Evolutionary conservation across 2,888 invertebrate genomes (phyloP), one percentile per base, ranked within the genome.

Genomic region (Clistopyga incitator): DNA sequence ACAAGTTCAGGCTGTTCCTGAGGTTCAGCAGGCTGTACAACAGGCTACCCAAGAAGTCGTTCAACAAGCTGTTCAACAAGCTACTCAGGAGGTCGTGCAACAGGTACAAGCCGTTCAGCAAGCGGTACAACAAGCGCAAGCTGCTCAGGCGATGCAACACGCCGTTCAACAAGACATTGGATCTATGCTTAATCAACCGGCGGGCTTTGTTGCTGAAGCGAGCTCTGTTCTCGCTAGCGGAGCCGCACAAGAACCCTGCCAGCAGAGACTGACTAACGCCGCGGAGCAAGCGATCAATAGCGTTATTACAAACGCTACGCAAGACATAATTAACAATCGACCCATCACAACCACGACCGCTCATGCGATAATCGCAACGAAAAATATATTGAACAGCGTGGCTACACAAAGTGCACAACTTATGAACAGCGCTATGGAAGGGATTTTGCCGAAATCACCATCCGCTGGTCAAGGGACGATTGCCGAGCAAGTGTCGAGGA

Each of bases 291-390:
- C 93, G 2, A 93, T 93, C 45, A 93, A 90, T 70, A 90, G 88
- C 65, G 93, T 93, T 1, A 93, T 93, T 15, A 92, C 92, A 0
- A 92, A 92, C 23, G 93, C 93, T 4, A 93, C 93, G 0, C 91
- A 93, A 79, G 93, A 92, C 54, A 93, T 93, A 25, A 92, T 93
- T n/a, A 92, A 92, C 70, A 93, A 92, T 84, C 89, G 90, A 56
- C 91, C 92, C 4, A 92, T 92, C 64, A 90, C 89, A 0, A 93
- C 93, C 6, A 93, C 93, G 3, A 92, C 93, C 6, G 93, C 93
- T n/a, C 93, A 93, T 29, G 93, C 93, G 0, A 93, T 93, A 3
- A 93, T 94, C 25, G 93, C 93, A 0, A 93, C 93, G 25, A 93
- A 93, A 75, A 93, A 93, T 78, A 93, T 93, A 76, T 81, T 93